Base-by-base conservation (phyloP, 2,888 invertebrate genomes). In the Elegia similella region DNA sequence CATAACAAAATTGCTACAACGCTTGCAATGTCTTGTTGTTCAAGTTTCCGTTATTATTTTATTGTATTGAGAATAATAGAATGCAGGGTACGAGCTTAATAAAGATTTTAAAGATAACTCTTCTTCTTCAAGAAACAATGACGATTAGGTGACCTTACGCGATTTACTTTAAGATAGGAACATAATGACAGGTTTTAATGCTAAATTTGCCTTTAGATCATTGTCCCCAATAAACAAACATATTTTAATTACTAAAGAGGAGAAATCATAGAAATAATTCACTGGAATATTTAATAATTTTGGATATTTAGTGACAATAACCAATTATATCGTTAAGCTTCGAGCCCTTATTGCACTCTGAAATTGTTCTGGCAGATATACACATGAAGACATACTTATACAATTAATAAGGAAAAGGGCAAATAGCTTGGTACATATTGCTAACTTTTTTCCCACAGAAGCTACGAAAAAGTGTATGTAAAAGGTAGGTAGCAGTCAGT, bases 1-100 rank as follows among this genome's bases (percentile, higher is more conserved):
- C 82, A 84, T 81, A 82, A 81, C 82, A 80, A 76, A 79, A 76
- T 72, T 76, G 75, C 62, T 67, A 50, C 50, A 67, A 65, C 62
- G 67, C 63, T 62, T 69, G 68, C 70, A 64, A 69, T 67, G 72
- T 72, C 67, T 66, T 62, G 69, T 48, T 48, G 50, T 47, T 47
- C 23, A 46, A 47, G 29, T 13, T 50, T 50, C 73, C 73, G 70
- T 72, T 68, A 69, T 69, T 68, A 50, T 50, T 17, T 50, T 38
- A 50, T 17, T 50, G 50, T 16, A 17, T 34, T 12, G 16, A 12
- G 16, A 34, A 32, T 32, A 50, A 16, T 50, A 13, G 16, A 12
- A 29, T 29, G 13, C n/a, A 13, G n/a, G 15, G 5, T 6, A 29
- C 12, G 23, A 13, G 13, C 12, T 46, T 46, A 23, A 23, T 23